These are phyloP conservation scores for Cabera pusaria DNA, from an alignment of 2,888 invertebrate species.

Conservation along the genomic window DNA sequence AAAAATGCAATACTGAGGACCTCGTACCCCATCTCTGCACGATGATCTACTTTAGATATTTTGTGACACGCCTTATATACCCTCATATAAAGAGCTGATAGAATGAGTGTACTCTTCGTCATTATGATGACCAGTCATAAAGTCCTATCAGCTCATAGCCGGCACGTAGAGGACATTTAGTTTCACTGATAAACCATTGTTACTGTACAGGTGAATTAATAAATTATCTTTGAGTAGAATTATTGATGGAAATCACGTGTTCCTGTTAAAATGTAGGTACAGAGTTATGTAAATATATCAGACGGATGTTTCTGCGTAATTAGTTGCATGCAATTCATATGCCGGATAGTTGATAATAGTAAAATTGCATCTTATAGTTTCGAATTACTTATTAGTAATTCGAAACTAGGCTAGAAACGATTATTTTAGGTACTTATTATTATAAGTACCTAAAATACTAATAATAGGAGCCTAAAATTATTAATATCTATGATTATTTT, in stretches of 20 bases:
- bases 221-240: conserved; percentile 10
- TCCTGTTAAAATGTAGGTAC: conserved; percentile 1
- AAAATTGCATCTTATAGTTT: no score
- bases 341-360: no score
- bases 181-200: conserved; percentile 29
- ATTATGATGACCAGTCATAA: conserved; percentile 36
- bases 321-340: no score
- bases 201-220: conserved; percentile 36
- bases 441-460: no score
- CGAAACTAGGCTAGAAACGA: no score
- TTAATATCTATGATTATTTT: no score
- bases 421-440: no score
- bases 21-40: conserved; percentile 50
- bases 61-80: conserved; percentile 22
- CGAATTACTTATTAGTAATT: no score
- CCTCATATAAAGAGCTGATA: conserved; percentile 39
- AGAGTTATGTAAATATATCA: no score
- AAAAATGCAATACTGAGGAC: conserved; percentile 42
- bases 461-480: no score
- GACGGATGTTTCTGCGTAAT: no score
- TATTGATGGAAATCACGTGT: conserved; percentile 13
- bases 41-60: conserved; percentile 19
- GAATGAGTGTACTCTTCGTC: conserved; percentile 44
- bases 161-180: conserved; percentile 47
- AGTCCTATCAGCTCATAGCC: conserved; percentile 26